Base-by-base conservation (phyloP, 2,888 invertebrate genomes). In the Desoria tigrina region DNA sequence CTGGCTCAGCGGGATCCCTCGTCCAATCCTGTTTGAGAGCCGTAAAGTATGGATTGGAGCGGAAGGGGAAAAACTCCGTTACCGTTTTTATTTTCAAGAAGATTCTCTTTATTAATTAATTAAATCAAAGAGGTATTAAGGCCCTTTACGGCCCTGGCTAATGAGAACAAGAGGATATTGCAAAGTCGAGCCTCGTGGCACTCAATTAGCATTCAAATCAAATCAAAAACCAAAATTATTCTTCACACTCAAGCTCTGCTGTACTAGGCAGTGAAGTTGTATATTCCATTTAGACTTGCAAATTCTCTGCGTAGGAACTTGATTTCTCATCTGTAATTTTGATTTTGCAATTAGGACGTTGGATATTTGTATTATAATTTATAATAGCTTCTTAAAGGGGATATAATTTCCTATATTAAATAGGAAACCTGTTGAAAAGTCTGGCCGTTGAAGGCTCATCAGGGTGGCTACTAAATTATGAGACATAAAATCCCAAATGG, bases 191-290 rank as follows among this genome's bases (percentile, higher is more conserved):
- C 53, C 67, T 67, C 27, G 42, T 60, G 67, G 67, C 67, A 61
- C 42, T 67, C 61, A 67, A 67, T 67, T 67, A 67, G 49, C 63
- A 61, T 64, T 67, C 55, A 63, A 51, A 63, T 64, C 63, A 67
- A 67, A 59, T 51, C 67, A 50, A 50, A 26, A 62, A 39, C 58
- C 32, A 50, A 39, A 6, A 50, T 39, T 49, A 27, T 59, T 49
- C 28, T 39, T 4, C 6, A 4, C 32, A 32, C 11, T 32, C 11
- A 32, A 32, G 4, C 11, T 32, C 32, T 32, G 6, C 11, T 32
- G 32, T 32, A 32, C 32, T n/a, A n/a, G n/a, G n/a, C n/a, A n/a
- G n/a, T n/a, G n/a, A n/a, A n/a, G n/a, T n/a, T n/a, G n/a, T n/a
- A n/a, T n/a, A n/a, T n/a, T n/a, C n/a, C n/a, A n/a, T n/a, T n/a